These are phyloP conservation scores for Bombus soroeensis DNA, from an alignment of 1,140 invertebrate genomes.

Conservation along the genomic window DNA sequence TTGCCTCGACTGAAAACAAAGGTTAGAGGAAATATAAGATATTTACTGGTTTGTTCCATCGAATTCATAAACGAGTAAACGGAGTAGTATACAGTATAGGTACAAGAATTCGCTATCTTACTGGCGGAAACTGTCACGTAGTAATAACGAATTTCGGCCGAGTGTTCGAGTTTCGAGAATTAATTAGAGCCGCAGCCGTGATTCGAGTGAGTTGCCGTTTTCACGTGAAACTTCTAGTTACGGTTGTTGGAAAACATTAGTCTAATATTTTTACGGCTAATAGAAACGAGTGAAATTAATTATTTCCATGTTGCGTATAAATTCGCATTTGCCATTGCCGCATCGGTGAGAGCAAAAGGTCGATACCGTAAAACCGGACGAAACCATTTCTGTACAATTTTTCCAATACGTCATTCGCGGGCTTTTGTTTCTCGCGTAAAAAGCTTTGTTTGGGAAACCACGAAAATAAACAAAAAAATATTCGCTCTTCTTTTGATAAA, in stretches of 20 bases:
- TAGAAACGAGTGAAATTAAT: slow-evolving; percentile 9
- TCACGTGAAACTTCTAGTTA: neutral
- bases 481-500: neutral
- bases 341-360: neutral
- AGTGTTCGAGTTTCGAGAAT: slow-evolving; percentile 62
- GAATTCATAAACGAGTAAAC: neutral
- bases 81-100: neutral
- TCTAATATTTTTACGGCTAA: neutral
- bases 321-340: neutral
- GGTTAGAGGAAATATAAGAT: neutral
- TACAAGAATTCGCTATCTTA: neutral
- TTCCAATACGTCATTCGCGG: neutral
- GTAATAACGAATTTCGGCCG: slow-evolving; percentile 36
- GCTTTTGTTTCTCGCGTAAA: neutral
- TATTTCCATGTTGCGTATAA: neutral
- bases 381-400: neutral
- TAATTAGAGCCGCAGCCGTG: slow-evolving; percentile 60
- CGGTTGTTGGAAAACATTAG: slow-evolving; percentile 5
- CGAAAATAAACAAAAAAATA: neutral
- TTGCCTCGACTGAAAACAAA: neutral
- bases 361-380: neutral
- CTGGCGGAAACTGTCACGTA: slow-evolving; percentile 30
- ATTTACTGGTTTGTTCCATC: neutral
- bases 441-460: neutral
- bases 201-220: neutral